Evolutionary conservation across 2,888 invertebrate species (phyloP).

Genomic region (Hoplodrina ambigua): DNA sequence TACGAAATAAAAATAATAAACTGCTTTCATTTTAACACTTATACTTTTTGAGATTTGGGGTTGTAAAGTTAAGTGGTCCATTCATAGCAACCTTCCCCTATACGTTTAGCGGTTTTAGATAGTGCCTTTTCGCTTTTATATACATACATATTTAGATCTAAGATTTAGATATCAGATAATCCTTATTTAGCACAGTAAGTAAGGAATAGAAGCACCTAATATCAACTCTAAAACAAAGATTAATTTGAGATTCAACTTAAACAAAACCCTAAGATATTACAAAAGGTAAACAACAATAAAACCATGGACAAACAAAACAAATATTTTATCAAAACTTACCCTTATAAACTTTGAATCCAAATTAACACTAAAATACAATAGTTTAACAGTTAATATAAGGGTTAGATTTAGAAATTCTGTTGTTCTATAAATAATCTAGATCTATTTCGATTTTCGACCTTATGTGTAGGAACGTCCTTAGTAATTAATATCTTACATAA

Average conservation of each 20-base stretch:
- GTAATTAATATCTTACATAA: conserved; percentile 2
- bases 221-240: too few relatives aligned
- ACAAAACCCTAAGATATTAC: background rate
- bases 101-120: too few relatives aligned
- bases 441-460: conserved; percentile 1
- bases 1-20: too few relatives aligned
- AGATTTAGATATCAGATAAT: too few relatives aligned
- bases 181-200: too few relatives aligned
- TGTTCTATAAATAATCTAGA: conserved; percentile 14
- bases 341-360: conserved; percentile 11
- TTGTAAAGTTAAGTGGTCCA: too few relatives aligned
- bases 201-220: too few relatives aligned
- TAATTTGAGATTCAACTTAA: background rate
- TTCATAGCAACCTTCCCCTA: too few relatives aligned
- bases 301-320: background rate
- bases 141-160: too few relatives aligned
- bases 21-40: too few relatives aligned
- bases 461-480: background rate
- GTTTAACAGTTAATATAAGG: background rate
- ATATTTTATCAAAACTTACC: conserved; percentile 3
- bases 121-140: too few relatives aligned
- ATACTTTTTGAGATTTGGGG: too few relatives aligned
- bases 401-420: conserved; percentile 11
- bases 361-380: conserved; percentile 10
- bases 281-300: background rate